A percentile compares a stretch with the other conserved stretches of the same genome.
These are phyloP conservation scores for Antheraea pernyi DNA, from an alignment of 1,140 invertebrate genomes.

Conservation along the genomic window DNA sequence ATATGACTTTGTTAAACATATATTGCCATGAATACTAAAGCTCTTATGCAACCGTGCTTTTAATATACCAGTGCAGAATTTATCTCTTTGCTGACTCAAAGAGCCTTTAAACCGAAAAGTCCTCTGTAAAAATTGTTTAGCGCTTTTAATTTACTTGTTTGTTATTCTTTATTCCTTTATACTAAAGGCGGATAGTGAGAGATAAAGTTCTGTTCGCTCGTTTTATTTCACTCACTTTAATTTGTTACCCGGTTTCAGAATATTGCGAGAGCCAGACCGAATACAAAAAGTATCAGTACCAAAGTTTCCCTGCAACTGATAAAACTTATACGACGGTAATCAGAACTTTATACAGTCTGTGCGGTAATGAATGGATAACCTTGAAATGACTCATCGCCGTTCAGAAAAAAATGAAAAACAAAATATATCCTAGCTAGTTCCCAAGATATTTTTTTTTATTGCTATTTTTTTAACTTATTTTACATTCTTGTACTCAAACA, in stretches of 20 bases:
- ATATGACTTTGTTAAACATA: neutral
- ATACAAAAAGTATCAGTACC: too few relatives aligned
- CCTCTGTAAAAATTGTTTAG: neutral
- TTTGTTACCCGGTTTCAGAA: neutral
- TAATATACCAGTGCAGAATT: neutral
- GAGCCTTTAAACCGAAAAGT: neutral
- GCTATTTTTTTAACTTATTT: too few relatives aligned
- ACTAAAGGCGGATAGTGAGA: neutral
- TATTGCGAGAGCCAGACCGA: too few relatives aligned
- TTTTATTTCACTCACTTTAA: neutral
- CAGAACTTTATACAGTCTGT: too few relatives aligned
- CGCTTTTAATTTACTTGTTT: neutral
- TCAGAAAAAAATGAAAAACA: too few relatives aligned
- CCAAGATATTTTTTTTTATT: too few relatives aligned
- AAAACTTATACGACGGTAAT: too few relatives aligned
- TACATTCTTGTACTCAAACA: too few relatives aligned
- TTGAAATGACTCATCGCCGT: too few relatives aligned
- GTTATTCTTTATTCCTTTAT: conserved; percentile 5
- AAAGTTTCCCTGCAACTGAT: too few relatives aligned
- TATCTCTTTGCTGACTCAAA: neutral
- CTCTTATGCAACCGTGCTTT: neutral
- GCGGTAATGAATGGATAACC: too few relatives aligned
- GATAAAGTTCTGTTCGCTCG: neutral
- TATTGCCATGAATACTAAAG: neutral
- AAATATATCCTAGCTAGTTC: too few relatives aligned